Base-by-base conservation (phyloP, 2,888 invertebrate species). In the Neocrepidodera transversa region DNA sequence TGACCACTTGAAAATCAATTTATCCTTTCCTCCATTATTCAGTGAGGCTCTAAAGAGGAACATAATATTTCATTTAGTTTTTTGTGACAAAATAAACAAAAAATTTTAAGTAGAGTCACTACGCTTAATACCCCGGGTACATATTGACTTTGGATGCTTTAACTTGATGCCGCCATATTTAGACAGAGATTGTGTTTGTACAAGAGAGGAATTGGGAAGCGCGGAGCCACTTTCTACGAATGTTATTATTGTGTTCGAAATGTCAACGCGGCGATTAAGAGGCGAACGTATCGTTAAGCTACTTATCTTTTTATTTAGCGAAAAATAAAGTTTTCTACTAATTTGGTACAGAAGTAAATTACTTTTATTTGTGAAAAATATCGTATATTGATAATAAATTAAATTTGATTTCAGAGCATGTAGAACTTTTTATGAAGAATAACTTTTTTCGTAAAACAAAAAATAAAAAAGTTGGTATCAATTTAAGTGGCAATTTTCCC, bases 101-200 rank as follows among this genome's bases (percentile, higher is more conserved):
- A 68, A 70, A 67, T 68, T 64, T 62, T 70, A 72, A 75, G 73
- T 71, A 72, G 73, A 65, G 66, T 65, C 68, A 66, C 71, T 68
- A 69, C 65, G 71, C 73, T 76, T 77, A 78, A 78, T 77, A 76
- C 78, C 64, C 67, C 69, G 68, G 62, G 73, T 71, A 76, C 73
- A 78, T 78, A 78, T 78, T 78, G 74, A 71, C 68, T 67, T 68
- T 68, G 67, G 68, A 52, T 64, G 73, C 76, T 75, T 77, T 76
- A 67, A 67, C 71, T 70, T 68, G 60, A 66, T 66, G 69, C 76
- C 75, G 74, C 74, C 72, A 70, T 74, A 68, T 75, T 75, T 75
- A 70, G 65, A 71, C 71, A 74, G 68, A 52, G 49, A 53, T 64
- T 65, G 60, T 71, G 73, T 75, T 73, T 72, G 69, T 71, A 66